Evolutionary conservation across 2,888 invertebrate species (phyloP).

Genomic region (Octonoba sinensis): DNA sequence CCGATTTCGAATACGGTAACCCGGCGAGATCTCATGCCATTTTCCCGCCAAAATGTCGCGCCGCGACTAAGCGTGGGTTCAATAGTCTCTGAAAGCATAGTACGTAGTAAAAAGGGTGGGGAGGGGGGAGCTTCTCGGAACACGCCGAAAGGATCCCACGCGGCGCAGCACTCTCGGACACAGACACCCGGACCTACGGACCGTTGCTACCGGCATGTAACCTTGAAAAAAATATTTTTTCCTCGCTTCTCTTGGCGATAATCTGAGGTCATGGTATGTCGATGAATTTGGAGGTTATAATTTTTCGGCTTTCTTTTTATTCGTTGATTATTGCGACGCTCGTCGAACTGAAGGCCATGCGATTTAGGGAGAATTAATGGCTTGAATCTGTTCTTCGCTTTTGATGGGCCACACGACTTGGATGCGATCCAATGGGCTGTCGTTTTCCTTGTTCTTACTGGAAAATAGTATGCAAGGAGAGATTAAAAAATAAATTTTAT

Average conservation of each 20-base stretch:
- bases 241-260: constrained; percentile 7
- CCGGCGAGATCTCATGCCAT: constrained; percentile 21
- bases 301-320: constrained; percentile 4
- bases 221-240: constrained; percentile 33
- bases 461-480: no score
- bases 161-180: not conserved
- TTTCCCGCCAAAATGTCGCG: constrained; percentile 56
- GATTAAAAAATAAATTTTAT: no score
- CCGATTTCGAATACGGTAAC: not conserved
- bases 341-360: no score
- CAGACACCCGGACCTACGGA: constrained; percentile 52
- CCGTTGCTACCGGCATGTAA: constrained; percentile 47
- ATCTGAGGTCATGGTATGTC: constrained; percentile 11
- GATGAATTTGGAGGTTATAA: constrained; percentile 3
- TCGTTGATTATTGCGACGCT: no score
- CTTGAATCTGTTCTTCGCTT: no score
- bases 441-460: no score
- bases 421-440: no score
- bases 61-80: constrained; percentile 27
- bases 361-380: no score
- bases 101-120: constrained; percentile 43
- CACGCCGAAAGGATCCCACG: constrained; percentile 21
- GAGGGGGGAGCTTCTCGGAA: constrained; percentile 22
- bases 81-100: constrained; percentile 44
- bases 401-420: no score